phyloP scores from a whole-genome alignment of 1,140 invertebrate genomes.

The Anthonomus grandis region DNA sequence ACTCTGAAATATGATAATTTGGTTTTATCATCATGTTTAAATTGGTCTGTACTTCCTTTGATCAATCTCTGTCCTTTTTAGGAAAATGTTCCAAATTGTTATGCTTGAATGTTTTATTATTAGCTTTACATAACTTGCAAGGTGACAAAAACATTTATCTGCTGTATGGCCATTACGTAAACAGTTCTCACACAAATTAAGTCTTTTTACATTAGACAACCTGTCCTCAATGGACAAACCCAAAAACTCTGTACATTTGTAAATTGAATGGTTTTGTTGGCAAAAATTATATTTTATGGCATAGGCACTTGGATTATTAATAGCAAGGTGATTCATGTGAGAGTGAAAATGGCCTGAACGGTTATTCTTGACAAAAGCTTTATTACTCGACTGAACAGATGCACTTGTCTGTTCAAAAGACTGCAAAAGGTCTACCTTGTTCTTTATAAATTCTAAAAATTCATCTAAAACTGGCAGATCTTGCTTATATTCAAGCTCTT shows the following conservation, averaged over 20 bases:
- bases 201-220: not conserved
- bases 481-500: not conserved
- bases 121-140: not conserved
- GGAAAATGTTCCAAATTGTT: not conserved
- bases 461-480: not conserved
- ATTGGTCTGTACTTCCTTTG: not conserved
- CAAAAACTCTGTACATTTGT: not conserved
- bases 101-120: not conserved
- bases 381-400: too few relatives aligned
- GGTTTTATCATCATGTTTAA: not conserved
- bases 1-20: not conserved
- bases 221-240: not conserved
- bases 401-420: slow-evolving; percentile 1
- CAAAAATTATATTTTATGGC: not conserved
- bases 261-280: not conserved
- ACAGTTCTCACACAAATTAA: not conserved
- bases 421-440: slow-evolving; percentile 1
- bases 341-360: not conserved
- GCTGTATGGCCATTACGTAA: not conserved
- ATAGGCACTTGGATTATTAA: not conserved
- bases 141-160: not conserved
- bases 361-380: too few relatives aligned
- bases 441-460: not conserved
- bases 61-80: not conserved
- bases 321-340: not conserved